Evolutionary conservation across 1,140 invertebrate species (phyloP), one percentile per base, ranked within the genome.

Genomic region (Chlorops oryzae): DNA sequence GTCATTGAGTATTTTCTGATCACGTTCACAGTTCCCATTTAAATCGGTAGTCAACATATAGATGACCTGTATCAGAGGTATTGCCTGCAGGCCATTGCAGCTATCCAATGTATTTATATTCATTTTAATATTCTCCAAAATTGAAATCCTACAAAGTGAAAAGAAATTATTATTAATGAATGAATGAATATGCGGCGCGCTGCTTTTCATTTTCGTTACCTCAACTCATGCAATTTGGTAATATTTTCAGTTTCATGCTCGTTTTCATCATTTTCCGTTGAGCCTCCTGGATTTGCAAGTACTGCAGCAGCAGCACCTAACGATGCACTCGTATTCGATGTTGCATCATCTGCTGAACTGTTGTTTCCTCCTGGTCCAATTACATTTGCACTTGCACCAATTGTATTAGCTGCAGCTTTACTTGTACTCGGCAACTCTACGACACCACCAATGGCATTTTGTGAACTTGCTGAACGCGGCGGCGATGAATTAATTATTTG

Each of bases 31-130:
- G 61, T 83, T 83, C 3, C 85, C 85, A 72, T 95, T 91, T 7
- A 96, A 76, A 73, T 96, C 92, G 37, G 85, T 84, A 4, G 91
- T 90, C 23, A 97, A 75, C 84, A 96, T 93, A 5, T 96, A 75
- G 3, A 96, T 75, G 56, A 89, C 87, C 78, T 92, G 90, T 75
- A 95, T 84, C 53, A 89, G 89, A 1, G 94, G 93, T 70, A 97
- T 92, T 10, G 88, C 83, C 48, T 89, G 77, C 2, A 92, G 82
- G 9, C 94, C 94, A 38, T 69, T 70, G 48, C 63, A 68, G 27
- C 55, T 15, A 54, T 72, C 63, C 2, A 34, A 82, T 75, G 65
- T 62, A 5, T 49, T 42, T 18, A 72, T 49, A 20, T 72, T 65
- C 17, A 61, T 54, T 3, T 71, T 68, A 15, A 72, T 72, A 48